A percentile compares a stretch with the other conserved stretches of the same genome.
Evolutionary conservation across 2,888 invertebrate genomes (phyloP).

Genomic region (Amphipyra berbera): DNA sequence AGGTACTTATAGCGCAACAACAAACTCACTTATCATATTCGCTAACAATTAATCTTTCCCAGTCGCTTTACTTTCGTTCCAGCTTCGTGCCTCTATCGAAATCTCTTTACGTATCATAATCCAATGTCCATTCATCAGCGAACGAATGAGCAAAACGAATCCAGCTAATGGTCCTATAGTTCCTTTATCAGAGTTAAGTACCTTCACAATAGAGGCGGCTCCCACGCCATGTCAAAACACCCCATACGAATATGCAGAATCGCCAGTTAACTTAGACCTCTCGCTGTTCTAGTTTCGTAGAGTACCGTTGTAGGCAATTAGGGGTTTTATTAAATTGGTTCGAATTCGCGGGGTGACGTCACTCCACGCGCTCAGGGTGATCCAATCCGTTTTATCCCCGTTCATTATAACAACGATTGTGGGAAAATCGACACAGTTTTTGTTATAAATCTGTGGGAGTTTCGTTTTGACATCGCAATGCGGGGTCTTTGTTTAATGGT

Average conservation of each 20-base stretch:
- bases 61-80: slow-evolving; percentile 62
- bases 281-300: slow-evolving; percentile 39
- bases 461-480: slow-evolving; percentile 79
- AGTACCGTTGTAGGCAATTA: slow-evolving; percentile 28
- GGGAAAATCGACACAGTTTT: slow-evolving; percentile 86
- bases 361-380: slow-evolving; percentile 73
- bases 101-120: slow-evolving; percentile 85
- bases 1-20: slow-evolving; percentile 5
- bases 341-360: slow-evolving; percentile 70
- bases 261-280: slow-evolving; percentile 66
- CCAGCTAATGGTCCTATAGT: slow-evolving; percentile 86
- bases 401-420: slow-evolving; percentile 83
- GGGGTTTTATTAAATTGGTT: slow-evolving; percentile 69
- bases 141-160: slow-evolving; percentile 88
- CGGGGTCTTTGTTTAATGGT: slow-evolving; percentile 69
- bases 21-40: slow-evolving; percentile 46
- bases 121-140: slow-evolving; percentile 85
- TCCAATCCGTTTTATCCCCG: slow-evolving; percentile 83
- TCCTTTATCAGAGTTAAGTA: slow-evolving; percentile 89
- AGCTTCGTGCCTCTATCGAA: slow-evolving; percentile 67
- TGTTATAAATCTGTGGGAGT: slow-evolving; percentile 88
- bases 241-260: slow-evolving; percentile 69
- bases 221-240: slow-evolving; percentile 89
- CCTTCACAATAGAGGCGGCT: slow-evolving; percentile 84
- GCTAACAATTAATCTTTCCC: slow-evolving; percentile 56